Evolutionary conservation across 2,888 invertebrate genomes (phyloP).

Genomic region (Patella ulyssiponensis): DNA sequence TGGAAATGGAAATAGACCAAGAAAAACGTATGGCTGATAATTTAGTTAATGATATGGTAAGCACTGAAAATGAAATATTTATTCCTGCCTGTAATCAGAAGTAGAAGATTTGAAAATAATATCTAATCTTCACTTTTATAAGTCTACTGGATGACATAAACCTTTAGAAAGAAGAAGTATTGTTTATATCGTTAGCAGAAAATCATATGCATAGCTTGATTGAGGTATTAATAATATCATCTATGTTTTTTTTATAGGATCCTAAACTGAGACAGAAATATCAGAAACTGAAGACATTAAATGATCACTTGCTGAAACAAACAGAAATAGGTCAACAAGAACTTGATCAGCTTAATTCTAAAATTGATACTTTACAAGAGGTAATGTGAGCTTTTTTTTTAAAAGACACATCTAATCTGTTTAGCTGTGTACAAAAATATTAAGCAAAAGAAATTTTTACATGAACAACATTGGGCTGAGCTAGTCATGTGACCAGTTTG

Average conservation of each 20-base stretch:
- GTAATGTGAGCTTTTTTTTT: constrained; percentile 77
- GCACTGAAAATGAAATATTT: constrained; percentile 22
- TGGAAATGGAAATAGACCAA: constrained; percentile 82
- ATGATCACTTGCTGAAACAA: constrained; percentile 69
- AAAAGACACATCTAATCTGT: constrained; percentile 67
- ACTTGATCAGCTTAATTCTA: constrained; percentile 78
- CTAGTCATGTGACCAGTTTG: too few relatives aligned
- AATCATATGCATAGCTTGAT: too few relatives aligned
- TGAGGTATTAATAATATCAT: too few relatives aligned
- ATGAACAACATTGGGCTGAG: too few relatives aligned
- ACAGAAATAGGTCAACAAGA: constrained; percentile 75
- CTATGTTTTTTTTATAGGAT: constrained; percentile 51
- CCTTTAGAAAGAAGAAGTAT: too few relatives aligned
- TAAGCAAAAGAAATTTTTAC: too few relatives aligned
- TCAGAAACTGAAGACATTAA: constrained; percentile 73
- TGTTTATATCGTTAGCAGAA: too few relatives aligned
- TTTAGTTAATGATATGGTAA: constrained; percentile 78
- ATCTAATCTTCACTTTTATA: too few relatives aligned
- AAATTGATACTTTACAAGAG: constrained; percentile 80
- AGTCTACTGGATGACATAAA: too few relatives aligned
- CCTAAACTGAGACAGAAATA: constrained; percentile 77
- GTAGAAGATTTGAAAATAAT: not conserved
- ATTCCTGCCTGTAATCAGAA: not conserved
- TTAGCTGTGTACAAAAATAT: too few relatives aligned
- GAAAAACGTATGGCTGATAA: constrained; percentile 80